These are phyloP conservation scores for Nycticebus coucang DNA, from an alignment of 2,113 vertebrate genomes.

Conservation along the genomic window DNA sequence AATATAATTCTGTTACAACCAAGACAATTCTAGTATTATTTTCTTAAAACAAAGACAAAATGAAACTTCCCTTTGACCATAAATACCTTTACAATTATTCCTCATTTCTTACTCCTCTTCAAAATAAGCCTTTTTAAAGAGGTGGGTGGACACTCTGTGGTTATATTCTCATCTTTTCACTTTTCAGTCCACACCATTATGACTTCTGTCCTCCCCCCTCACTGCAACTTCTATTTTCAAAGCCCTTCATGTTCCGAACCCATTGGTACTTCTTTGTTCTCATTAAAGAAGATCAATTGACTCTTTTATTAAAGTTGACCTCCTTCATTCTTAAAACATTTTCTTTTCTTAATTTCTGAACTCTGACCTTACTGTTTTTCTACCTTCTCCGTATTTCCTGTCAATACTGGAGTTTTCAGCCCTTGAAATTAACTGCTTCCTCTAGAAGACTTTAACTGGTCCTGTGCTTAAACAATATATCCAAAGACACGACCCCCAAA, in stretches of 20 bases:
- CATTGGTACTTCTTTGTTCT: not conserved
- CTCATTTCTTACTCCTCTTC: not conserved
- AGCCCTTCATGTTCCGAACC: not conserved
- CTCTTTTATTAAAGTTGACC: not conserved
- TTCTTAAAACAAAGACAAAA: not conserved
- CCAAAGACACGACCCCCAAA: not conserved
- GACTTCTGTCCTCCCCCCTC: not conserved
- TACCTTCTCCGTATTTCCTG: not conserved
- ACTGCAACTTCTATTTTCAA: not conserved
- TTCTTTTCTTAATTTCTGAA: not conserved
- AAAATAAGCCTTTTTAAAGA: not conserved
- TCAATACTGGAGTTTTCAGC: not conserved
- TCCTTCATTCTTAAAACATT: not conserved
- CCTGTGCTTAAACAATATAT: not conserved
- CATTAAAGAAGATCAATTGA: not conserved
- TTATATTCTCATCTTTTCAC: not conserved
- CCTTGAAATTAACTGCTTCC: no score
- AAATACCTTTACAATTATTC: not conserved
- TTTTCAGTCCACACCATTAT: not conserved
- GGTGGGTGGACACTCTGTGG: no score
- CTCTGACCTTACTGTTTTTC: not conserved
- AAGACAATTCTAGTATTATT: not conserved
- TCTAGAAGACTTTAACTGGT: not conserved
- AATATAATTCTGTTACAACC: not conserved
- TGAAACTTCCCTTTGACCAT: not conserved